Base-by-base conservation (phyloP, 2,888 invertebrate species). In the Drosophila tanythrix region DNA sequence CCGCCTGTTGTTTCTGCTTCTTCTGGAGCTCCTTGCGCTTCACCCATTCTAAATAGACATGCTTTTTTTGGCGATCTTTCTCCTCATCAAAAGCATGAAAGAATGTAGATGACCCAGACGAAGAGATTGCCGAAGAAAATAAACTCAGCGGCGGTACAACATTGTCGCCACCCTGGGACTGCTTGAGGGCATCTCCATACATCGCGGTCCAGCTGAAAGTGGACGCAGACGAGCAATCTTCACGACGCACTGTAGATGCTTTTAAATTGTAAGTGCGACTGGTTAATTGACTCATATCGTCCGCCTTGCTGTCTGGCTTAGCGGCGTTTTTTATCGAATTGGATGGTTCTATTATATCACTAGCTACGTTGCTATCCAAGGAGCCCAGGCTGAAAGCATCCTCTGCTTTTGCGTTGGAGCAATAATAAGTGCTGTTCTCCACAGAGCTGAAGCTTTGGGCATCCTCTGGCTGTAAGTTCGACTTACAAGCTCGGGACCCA, bases 31-130 rank as follows among this genome's bases (percentile, higher is more conserved):
- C 86, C 81, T 93, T 93, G 25, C 91, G 91, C 13, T 90, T 90
- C 11, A 92, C 75, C 93, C 93, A 93, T 29, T 89, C 91, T 21
- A 88, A 80, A 65, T 89, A 93, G 2, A 92, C 91, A 3, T 66
- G 56, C 38, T 90, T 83, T 0, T 88, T 87, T 1, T 64, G 58
- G 5, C 63, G 79, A 7, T 72, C 73, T 67, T 83, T 83, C 8
- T 55, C 27, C 27, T 80, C 74, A 7, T 65, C 76, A 3, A 78
- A 57, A 1, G 29, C 65, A 27, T 79, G 81, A 51, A 58, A 76
- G 62, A 63, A 83, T 11, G 82, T 87, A 8, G 86, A 73, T 1
- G 82, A 64, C 0, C 72, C 80, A 11, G 89, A 89, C 1, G 88
- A 82, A 0, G 87, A 87, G 3, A 67, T 52, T 0, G 52, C 5